Conservation (phyloP, 2,113 vertebrate species). For the Thomomys bottae region DNA sequence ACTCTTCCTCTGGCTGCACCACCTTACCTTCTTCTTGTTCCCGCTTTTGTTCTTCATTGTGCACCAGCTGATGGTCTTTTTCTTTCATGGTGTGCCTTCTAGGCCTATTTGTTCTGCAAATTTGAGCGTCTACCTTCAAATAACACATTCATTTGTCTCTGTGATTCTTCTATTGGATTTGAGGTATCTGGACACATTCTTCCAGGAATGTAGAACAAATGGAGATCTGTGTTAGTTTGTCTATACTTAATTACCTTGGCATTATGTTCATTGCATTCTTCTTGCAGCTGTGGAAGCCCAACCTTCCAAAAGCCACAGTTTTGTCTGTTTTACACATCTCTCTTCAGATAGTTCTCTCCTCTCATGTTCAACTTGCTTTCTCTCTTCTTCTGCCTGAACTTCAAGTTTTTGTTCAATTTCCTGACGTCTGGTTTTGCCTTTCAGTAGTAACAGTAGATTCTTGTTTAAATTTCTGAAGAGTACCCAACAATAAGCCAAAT, state of each 20-base stretch:
- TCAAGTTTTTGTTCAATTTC: conserved; percentile 99
- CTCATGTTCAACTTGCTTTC: conserved; percentile 96
- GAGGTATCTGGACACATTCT: conserved; percentile 96
- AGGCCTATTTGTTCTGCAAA: conserved; percentile 99
- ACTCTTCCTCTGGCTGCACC: conserved; percentile 93
- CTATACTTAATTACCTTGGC: conserved; percentile 96
- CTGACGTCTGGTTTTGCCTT: conserved; percentile 94
- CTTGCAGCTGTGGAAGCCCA: conserved; percentile 99
- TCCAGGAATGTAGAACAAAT: conserved; percentile 96
- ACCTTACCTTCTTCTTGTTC: conserved; percentile 92
- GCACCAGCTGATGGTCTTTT: conserved; percentile 92
- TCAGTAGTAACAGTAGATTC: conserved; percentile 97
- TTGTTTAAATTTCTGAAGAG: conserved; percentile 99
- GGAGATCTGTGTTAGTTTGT: conserved; percentile 96
- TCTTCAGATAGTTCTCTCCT: conserved; percentile 97
- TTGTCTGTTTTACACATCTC: conserved; percentile 97
- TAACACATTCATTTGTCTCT: conserved; percentile 96
- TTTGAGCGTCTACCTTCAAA: conserved; percentile 96
- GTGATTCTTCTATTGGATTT: conserved; percentile 97
- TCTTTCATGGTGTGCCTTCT: conserved; percentile 95
- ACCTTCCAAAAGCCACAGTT: conserved; percentile 97
- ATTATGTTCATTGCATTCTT: conserved; percentile 98
- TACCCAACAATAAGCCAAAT: conserved; percentile 99
- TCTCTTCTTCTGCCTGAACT: conserved; percentile 97
- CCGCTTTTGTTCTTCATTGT: conserved; percentile 92